These are phyloP conservation scores for Ostrea denselamellosa DNA, from an alignment of 1,140 invertebrate species.

Conservation along the genomic window DNA sequence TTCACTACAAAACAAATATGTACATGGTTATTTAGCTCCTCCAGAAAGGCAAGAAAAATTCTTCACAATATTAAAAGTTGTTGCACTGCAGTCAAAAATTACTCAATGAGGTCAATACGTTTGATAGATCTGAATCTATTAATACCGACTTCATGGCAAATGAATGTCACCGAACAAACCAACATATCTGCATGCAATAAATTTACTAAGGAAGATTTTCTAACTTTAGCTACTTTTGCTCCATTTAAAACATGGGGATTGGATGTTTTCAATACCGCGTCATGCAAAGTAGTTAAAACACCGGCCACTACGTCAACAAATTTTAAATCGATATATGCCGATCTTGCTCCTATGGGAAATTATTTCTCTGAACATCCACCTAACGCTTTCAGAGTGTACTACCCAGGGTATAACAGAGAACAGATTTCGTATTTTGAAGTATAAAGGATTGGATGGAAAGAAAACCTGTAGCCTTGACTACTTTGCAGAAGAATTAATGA, in stretches of 20 bases:
- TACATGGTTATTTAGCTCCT: background rate
- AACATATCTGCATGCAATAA: background rate
- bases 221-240: background rate
- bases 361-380: background rate
- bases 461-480: background rate
- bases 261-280: background rate
- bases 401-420: background rate
- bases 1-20: background rate
- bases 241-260: background rate
- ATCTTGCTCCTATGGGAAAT: background rate
- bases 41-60: background rate
- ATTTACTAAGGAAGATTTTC: conserved; percentile 1
- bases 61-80: background rate
- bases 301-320: background rate
- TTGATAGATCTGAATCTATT: background rate
- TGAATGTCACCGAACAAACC: background rate
- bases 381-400: background rate
- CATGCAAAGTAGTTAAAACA: background rate
- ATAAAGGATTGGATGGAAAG: background rate
- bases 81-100: background rate
- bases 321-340: background rate
- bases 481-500: background rate
- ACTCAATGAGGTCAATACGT: background rate
- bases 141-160: background rate
- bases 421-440: background rate